Evolutionary conservation across 1,140 invertebrate genomes (phyloP).

Genomic region (Dysdera silvatica): DNA sequence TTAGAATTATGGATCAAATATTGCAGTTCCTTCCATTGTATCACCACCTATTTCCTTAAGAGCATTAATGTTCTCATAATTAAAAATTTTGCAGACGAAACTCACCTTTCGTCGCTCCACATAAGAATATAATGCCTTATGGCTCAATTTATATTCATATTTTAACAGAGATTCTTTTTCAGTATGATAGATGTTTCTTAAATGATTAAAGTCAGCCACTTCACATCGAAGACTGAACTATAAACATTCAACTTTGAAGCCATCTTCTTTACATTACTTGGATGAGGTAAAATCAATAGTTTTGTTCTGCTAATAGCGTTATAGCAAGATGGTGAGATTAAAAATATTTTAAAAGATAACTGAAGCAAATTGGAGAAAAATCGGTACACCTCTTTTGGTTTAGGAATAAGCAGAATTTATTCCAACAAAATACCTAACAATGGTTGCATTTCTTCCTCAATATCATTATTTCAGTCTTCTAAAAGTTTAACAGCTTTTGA

Average conservation of each 20-base stretch:
- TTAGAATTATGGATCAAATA: no score
- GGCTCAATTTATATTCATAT: no score
- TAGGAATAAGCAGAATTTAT: not conserved
- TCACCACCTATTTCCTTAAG: no score
- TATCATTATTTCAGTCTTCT: not conserved
- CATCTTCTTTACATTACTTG: not conserved
- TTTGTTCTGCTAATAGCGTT: not conserved
- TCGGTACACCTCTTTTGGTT: not conserved
- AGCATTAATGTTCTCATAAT: no score
- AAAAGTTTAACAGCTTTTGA: not conserved
- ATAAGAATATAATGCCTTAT: no score
- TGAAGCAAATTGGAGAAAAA: not conserved
- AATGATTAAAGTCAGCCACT: no score
- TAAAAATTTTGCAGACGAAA: no score
- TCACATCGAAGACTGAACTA: not conserved
- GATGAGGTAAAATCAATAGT: not conserved
- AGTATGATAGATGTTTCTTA: no score
- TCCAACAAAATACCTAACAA: not conserved
- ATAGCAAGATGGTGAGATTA: not conserved
- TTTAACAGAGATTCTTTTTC: no score
- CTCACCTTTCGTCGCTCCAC: no score
- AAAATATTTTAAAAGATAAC: not conserved
- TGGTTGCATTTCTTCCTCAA: not conserved
- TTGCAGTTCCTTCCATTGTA: no score
- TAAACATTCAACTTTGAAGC: not conserved